Base-by-base conservation (phyloP, 2,797 vertebrate species). In the Phalloptychus januarius region DNA sequence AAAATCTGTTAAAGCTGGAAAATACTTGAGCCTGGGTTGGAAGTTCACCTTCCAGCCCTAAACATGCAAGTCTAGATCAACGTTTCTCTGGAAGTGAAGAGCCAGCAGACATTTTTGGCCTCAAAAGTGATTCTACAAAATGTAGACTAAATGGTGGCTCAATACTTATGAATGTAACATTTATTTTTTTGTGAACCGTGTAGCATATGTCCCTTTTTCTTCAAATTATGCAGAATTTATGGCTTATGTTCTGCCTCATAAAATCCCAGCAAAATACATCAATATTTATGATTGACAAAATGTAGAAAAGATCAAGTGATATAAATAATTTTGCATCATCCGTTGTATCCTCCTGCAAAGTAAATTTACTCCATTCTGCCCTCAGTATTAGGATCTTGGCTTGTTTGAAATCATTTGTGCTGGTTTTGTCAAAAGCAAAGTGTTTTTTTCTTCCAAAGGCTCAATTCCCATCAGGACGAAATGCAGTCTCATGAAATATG, bases 401-500 rank as follows among this genome's bases (percentile, higher is more conserved):
- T 31, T 48, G 2, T 45, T 70, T n/a, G 5, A 13, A 42, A 45
- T 15, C 5, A n/a, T 48, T 71, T 71, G 45, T 7, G 10, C 45
- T 36, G 16, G 45, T 50, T 72, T 72, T 18, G 20, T 50, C 15
- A 33, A 36, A 46, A 20, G 73, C 79, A 72, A 73, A 77, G 65
- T 79, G 95, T 74, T 54, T 85, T 72, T 79, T 78, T 70, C 80
- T 63, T 36, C 8, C 63, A 28, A 13, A 48, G 77, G 85, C 77
- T 61, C 77, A 38, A 84, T 90, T 95, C 89, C 91, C 89, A 94
- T 88, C 84, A 86, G 91, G 85, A 89, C 83, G 84, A 90, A 74
- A 86, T 86, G 85, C 74, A 82, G 91, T 95, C 90, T 93, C 94
- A 94, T 91, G 93, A 93, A 94, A 88, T 80, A 83, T 82, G 86